These are phyloP conservation scores for Sebastolobus altivelis DNA, from an alignment of 2,797 vertebrate species.

Conservation along the genomic window DNA sequence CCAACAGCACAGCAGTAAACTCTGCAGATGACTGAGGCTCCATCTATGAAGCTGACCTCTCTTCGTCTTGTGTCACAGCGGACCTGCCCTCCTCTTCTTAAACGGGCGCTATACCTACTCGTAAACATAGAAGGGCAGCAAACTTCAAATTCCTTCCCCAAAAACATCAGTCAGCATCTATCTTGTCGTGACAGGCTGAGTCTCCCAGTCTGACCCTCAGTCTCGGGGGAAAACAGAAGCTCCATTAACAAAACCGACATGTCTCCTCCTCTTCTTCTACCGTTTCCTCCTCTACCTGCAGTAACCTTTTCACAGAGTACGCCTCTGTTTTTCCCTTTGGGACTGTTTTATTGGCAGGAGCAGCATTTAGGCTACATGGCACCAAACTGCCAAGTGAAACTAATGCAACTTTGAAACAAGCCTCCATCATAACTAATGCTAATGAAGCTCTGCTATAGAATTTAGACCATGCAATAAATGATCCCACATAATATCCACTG, in stretches of 20 bases:
- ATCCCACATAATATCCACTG: slow-evolving; percentile 38
- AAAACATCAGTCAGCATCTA: slow-evolving; percentile 52
- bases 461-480: neutral
- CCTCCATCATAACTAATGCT: neutral
- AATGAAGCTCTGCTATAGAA: slow-evolving; percentile 13
- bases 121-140: slow-evolving; percentile 22
- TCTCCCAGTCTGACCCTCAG: slow-evolving; percentile 15
- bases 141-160: slow-evolving; percentile 33
- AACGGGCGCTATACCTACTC: neutral
- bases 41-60: slow-evolving; percentile 1
- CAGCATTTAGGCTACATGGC: neutral
- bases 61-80: neutral
- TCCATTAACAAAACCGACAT: slow-evolving; percentile 34
- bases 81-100: slow-evolving; percentile 14
- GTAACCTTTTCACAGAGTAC: slow-evolving; percentile 22
- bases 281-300: neutral
- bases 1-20: slow-evolving; percentile 12
- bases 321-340: slow-evolving; percentile 5
- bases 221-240: slow-evolving; percentile 32
- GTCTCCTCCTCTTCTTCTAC: neutral
- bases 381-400: slow-evolving; percentile 13
- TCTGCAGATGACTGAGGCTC: slow-evolving; percentile 1
- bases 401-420: neutral
- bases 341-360: slow-evolving; percentile 5
- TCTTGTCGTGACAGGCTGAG: slow-evolving; percentile 32